Percentiles rank a stretch among this genome's conserved stretches.
These are phyloP conservation scores for Puntigrus tetrazona DNA, from an alignment of 2,113 vertebrate species.

Conservation along the genomic window DNA sequence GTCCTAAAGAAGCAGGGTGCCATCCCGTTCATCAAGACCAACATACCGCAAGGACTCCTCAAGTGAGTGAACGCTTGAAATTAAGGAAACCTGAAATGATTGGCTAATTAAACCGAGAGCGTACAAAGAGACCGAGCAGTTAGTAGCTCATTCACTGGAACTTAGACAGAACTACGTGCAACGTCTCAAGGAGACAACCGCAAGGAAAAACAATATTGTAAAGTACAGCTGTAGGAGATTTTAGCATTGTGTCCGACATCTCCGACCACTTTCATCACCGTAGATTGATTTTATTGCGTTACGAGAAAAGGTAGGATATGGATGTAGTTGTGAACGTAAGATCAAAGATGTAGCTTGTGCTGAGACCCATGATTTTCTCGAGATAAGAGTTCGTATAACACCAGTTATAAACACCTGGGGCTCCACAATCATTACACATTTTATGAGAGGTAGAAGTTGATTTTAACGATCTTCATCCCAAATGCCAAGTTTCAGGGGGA, in stretches of 20 bases:
- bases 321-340: no score
- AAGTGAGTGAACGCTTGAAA: conserved; percentile 71
- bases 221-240: no score
- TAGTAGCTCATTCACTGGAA: neutral
- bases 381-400: neutral
- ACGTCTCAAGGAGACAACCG: no score
- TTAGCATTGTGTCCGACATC: no score
- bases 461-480: neutral
- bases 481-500: neutral
- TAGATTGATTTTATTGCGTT: no score
- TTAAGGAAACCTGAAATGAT: neutral
- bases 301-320: no score
- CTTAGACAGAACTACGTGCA: no score
- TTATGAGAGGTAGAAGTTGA: neutral
- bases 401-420: neutral
- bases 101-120: no score
- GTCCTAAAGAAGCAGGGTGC: conserved; percentile 91
- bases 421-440: conserved; percentile 1
- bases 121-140: no score
- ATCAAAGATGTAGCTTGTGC: neutral
- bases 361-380: neutral
- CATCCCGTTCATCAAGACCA: conserved; percentile 92
- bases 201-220: no score
- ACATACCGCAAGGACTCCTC: conserved; percentile 85
- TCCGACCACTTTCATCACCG: no score